phyloP scores from a whole-genome alignment of 1,140 invertebrate species.

The Proctacanthus coquilletti region DNA sequence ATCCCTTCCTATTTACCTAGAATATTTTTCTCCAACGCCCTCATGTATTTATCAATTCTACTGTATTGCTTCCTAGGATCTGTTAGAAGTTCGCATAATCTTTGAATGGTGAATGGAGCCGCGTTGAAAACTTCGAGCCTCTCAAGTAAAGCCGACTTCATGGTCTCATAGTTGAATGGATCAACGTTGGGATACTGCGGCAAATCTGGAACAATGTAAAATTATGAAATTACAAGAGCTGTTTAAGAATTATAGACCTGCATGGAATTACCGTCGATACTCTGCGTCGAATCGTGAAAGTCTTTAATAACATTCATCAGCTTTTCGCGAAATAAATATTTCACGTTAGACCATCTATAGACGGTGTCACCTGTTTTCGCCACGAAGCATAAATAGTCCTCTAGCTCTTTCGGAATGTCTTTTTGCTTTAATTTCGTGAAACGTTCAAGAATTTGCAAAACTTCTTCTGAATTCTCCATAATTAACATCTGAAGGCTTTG shows the following conservation, averaged over 20 bases:
- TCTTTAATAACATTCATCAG: constrained; percentile 71
- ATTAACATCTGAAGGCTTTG: constrained; percentile 12
- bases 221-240: constrained; percentile 1
- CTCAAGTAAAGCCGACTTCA: constrained; percentile 72
- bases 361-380: constrained; percentile 88
- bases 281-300: constrained; percentile 64
- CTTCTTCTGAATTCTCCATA: constrained; percentile 77
- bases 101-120: constrained; percentile 91
- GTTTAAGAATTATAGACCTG: too few species aligned
- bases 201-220: constrained; percentile 34
- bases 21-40: constrained; percentile 88
- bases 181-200: constrained; percentile 78
- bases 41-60: constrained; percentile 88
- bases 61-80: constrained; percentile 88
- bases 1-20: constrained; percentile 34
- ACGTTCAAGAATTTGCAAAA: constrained; percentile 64
- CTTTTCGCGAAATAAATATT: constrained; percentile 76
- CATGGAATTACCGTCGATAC: constrained; percentile 41
- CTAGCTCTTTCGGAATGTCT: constrained; percentile 74
- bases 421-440: constrained; percentile 61
- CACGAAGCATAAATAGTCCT: constrained; percentile 79
- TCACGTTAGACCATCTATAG: constrained; percentile 80
- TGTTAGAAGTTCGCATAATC: constrained; percentile 84
- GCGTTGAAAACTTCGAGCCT: constrained; percentile 68
- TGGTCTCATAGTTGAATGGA: constrained; percentile 75